Evolutionary conservation across 2,888 invertebrate genomes (phyloP).

Genomic region (Dilophus febrilis): DNA sequence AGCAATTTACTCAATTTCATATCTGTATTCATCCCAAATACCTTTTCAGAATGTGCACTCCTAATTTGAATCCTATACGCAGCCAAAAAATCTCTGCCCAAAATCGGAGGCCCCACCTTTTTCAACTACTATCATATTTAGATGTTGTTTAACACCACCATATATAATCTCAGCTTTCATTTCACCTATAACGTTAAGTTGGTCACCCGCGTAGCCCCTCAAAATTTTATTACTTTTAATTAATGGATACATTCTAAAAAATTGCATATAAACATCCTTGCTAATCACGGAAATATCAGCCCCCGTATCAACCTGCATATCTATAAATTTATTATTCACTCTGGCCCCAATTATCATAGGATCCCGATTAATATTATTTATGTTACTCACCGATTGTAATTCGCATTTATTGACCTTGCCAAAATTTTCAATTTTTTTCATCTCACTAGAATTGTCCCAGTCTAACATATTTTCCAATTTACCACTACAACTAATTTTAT

Average conservation of each 20-base stretch:
- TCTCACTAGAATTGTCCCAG: too few relatives aligned
- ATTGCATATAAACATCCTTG: not conserved
- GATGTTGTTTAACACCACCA: not conserved
- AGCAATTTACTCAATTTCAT: not conserved
- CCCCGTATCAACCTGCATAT: too few relatives aligned
- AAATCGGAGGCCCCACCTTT: slow-evolving; percentile 5
- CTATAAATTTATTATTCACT: too few relatives aligned
- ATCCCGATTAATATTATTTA: too few relatives aligned
- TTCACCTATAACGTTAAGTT: not conserved
- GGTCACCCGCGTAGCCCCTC: not conserved
- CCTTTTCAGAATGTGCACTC: slow-evolving; percentile 2
- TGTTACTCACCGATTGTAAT: too few relatives aligned
- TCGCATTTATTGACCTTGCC: too few relatives aligned
- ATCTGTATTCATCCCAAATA: slow-evolving; percentile 2
- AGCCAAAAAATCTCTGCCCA: slow-evolving; percentile 7
- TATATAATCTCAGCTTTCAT: slow-evolving; percentile 1
- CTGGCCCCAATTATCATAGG: too few relatives aligned
- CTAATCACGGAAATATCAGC: not conserved
- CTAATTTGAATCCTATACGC: too few relatives aligned
- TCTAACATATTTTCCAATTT: too few relatives aligned
- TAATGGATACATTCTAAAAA: not conserved
- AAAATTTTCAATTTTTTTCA: too few relatives aligned
- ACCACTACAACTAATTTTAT: too few relatives aligned
- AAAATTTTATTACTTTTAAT: not conserved
- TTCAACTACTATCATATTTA: not conserved